Percentiles rank a stretch among this genome's conserved stretches.
Conservation (phyloP, 2,113 vertebrate species). For the Phalacrocorax brasilianus region DNA sequence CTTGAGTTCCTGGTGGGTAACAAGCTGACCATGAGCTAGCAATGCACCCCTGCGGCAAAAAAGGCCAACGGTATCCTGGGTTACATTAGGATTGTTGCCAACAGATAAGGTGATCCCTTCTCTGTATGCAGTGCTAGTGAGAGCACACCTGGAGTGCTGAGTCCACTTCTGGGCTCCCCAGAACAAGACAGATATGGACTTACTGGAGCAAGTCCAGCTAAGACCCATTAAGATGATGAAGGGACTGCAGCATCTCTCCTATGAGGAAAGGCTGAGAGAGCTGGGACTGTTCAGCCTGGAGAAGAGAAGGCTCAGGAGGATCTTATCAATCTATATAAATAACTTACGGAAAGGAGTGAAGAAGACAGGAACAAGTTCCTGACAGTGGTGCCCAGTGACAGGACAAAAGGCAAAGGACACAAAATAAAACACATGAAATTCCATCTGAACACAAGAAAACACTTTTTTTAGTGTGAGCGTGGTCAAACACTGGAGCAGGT, state of each 20-base stretch:
- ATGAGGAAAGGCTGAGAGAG: background rate
- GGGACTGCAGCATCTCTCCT: background rate
- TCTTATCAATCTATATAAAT: background rate
- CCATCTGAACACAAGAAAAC: background rate
- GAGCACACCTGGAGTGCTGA: background rate
- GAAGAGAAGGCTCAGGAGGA: background rate
- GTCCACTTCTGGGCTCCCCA: background rate
- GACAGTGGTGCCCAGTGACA: background rate
- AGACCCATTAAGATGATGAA: background rate
- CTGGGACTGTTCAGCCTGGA: background rate
- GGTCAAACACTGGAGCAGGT: background rate
- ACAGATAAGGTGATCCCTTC: background rate
- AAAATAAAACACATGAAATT: background rate
- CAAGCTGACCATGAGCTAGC: background rate
- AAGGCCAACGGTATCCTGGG: background rate
- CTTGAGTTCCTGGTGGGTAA: background rate
- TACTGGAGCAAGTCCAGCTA: background rate
- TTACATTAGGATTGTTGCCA: background rate
- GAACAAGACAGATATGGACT: background rate
- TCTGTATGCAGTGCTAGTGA: background rate
- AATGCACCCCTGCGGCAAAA: background rate
- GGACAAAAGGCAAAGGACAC: background rate
- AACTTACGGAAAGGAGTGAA: background rate
- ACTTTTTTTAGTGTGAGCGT: background rate
- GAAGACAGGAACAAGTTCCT: background rate